phyloP scores from a whole-genome alignment of 2,888 invertebrate genomes.

The Athalia cordata region DNA sequence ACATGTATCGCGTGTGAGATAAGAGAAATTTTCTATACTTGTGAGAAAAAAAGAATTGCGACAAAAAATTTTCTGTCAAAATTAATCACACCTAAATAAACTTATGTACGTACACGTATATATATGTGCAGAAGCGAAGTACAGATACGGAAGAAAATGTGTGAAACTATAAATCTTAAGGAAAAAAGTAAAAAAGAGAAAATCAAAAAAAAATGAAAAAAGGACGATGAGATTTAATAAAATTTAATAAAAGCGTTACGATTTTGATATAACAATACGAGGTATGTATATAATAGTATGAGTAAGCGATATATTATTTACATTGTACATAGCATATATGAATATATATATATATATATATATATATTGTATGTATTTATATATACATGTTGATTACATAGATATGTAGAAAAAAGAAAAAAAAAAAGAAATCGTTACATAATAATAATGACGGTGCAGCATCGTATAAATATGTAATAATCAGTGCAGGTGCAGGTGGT shows the following conservation, averaged over 20 bases:
- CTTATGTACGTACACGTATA: too few species aligned
- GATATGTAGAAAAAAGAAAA: conserved; percentile 6
- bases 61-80: too few species aligned
- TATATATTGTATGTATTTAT: background rate
- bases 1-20: too few species aligned
- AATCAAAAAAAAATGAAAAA: too few species aligned
- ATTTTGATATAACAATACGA: background rate
- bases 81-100: too few species aligned
- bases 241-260: background rate
- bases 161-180: too few species aligned
- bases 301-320: conserved; percentile 1
- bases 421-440: background rate
- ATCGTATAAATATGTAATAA: background rate
- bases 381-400: background rate
- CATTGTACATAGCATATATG: background rate
- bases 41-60: too few species aligned
- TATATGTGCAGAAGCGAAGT: too few species aligned
- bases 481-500: conserved; percentile 29
- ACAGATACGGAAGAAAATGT: too few species aligned
- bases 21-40: too few species aligned
- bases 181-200: too few species aligned
- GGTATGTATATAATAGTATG: background rate
- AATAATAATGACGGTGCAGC: background rate
- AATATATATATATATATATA: background rate
- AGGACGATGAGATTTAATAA: too few species aligned